A percentile compares a stretch with the other conserved stretches of the same genome.
These are phyloP conservation scores for Sphaerophoria taeniata DNA, from an alignment of 2,888 invertebrate genomes.

Conservation along the genomic window DNA sequence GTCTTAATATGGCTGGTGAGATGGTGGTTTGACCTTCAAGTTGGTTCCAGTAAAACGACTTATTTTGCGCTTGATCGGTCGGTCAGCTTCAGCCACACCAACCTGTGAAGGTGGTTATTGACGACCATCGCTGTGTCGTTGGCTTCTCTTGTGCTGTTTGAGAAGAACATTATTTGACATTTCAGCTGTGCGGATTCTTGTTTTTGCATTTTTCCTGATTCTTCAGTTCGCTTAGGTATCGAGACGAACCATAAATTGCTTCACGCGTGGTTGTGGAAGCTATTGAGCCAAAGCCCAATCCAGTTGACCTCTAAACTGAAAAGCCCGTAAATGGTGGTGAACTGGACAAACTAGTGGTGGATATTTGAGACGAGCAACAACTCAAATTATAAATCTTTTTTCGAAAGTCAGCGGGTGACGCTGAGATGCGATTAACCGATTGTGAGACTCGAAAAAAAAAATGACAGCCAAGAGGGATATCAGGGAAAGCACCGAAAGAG, in stretches of 20 bases:
- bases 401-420: conserved; percentile 18
- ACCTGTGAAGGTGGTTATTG: conserved; percentile 60
- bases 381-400: conserved; percentile 45
- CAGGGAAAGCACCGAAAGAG: too few relatives aligned
- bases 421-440: too few relatives aligned
- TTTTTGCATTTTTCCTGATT: conserved; percentile 45
- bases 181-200: conserved; percentile 57
- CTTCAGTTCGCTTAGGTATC: conserved; percentile 13
- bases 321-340: not conserved
- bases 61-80: conserved; percentile 31
- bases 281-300: conserved; percentile 22
- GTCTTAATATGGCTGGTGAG: conserved; percentile 48
- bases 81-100: conserved; percentile 59
- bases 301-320: conserved; percentile 64
- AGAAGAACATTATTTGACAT: conserved; percentile 65
- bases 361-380: conserved; percentile 16
- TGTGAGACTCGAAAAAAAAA: too few relatives aligned
- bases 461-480: too few relatives aligned
- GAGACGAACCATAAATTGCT: not conserved
- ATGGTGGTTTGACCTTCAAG: conserved; percentile 74
- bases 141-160: not conserved
- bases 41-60: conserved; percentile 70
- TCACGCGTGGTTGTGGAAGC: conserved; percentile 15
- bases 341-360: conserved; percentile 62
- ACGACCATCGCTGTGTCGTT: not conserved